phyloP scores from a whole-genome alignment of 2,113 vertebrate genomes.

The Hiodon alosoides region DNA sequence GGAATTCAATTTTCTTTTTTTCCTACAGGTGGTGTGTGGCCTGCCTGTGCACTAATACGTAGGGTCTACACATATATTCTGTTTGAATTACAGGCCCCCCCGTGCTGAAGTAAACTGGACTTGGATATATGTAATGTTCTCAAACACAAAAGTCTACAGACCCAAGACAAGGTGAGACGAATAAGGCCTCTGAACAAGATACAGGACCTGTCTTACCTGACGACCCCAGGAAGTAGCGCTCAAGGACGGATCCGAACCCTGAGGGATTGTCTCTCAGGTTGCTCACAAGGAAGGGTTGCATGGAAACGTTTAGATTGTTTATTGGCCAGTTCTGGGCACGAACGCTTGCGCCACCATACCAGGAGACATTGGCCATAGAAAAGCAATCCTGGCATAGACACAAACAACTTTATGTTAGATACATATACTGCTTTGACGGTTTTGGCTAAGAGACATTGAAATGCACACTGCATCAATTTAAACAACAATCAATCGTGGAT shows the following conservation, averaged over 20 bases:
- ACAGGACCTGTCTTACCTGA: slow-evolving; percentile 66
- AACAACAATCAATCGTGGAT: no score
- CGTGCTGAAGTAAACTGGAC: no score
- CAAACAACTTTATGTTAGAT: no score
- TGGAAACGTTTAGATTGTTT: slow-evolving; percentile 61
- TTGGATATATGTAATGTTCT: no score
- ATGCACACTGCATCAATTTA: no score
- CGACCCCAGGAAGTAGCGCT: slow-evolving; percentile 81
- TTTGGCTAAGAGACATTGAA: no score
- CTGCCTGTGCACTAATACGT: slow-evolving; percentile 52
- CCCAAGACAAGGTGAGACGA: not conserved
- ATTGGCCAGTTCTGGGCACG: slow-evolving; percentile 74
- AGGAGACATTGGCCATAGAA: slow-evolving; percentile 83
- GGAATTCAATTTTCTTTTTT: slow-evolving; percentile 44
- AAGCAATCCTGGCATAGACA: slow-evolving; percentile 72
- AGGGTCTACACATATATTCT: slow-evolving; percentile 43
- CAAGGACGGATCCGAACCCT: slow-evolving; percentile 73
- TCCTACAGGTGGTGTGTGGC: slow-evolving; percentile 49
- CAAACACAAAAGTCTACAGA: not conserved
- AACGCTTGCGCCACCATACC: slow-evolving; percentile 76
- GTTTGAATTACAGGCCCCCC: slow-evolving; percentile 29
- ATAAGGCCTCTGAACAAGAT: not conserved
- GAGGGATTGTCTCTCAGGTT: slow-evolving; percentile 61
- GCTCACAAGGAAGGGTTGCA: slow-evolving; percentile 69
- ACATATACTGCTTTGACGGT: no score